phyloP scores from a whole-genome alignment of 2,113 vertebrate species.

The Prinia subflava region DNA sequence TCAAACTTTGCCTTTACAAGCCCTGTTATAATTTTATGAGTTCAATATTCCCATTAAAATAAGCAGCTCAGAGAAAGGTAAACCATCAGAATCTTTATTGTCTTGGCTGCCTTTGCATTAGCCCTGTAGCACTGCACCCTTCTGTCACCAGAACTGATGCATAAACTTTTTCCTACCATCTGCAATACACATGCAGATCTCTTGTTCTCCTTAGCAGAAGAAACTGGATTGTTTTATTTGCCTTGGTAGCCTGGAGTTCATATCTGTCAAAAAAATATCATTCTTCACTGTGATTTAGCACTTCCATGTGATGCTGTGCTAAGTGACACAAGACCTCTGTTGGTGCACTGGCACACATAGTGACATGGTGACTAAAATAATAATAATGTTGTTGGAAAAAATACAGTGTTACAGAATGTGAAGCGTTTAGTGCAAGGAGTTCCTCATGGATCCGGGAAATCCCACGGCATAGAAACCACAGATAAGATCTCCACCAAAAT shows the following conservation, averaged over 20 bases:
- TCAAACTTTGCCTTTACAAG: background rate
- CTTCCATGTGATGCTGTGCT: background rate
- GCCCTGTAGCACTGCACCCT: background rate
- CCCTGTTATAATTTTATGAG: background rate
- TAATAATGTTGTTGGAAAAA: background rate
- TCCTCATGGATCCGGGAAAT: background rate
- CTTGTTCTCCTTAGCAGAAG: background rate
- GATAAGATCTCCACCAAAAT: background rate
- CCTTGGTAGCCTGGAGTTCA: background rate
- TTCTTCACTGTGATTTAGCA: background rate
- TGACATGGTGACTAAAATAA: background rate
- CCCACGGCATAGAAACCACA: background rate
- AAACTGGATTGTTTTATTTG: background rate
- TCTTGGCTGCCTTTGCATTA: background rate
- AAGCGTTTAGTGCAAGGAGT: background rate
- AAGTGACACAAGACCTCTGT: background rate
- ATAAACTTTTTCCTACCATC: background rate
- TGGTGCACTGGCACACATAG: background rate
- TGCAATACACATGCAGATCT: background rate
- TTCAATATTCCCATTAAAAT: background rate
- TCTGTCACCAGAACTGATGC: background rate
- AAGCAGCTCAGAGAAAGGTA: background rate
- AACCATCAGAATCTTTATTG: background rate
- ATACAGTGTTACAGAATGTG: rapidly evolving
- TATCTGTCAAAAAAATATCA: background rate